Evolutionary conservation across 1,140 invertebrate species (phyloP), one percentile per base, ranked within the genome.

Genomic region (Mamestra configurata): DNA sequence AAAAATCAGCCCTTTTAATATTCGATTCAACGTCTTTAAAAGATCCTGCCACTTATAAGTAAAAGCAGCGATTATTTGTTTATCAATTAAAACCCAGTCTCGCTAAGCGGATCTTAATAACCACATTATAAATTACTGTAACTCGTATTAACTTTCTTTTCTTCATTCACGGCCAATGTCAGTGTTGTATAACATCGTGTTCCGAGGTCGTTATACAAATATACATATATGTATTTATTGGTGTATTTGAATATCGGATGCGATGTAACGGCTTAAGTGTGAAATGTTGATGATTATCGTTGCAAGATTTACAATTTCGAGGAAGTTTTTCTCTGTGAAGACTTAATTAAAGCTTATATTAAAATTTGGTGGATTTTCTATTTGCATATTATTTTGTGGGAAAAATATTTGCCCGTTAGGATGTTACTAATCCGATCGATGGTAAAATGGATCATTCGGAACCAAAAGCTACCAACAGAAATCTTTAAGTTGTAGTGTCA

Each of bases 111-210:
- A 61, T 8, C 15, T 37, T n/a, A 61, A 61, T 27, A 61, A 37
- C 15, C 59, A 24, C 59, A 7, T 15, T 35, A 61, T 61, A 37
- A 61, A 61, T 61, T 61, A 61, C 35, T 35, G 5, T 24, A 24
- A 13, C 27, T n/a, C 7, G 24, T 18, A 51, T 18, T 71, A 51
- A 71, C 27, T 31, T 49, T 71, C 43, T 71, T 27, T 71, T 27
- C 15, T 22, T 35, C 20, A 43, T 66, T 43, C 61, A 66, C 18
- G 61, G 61, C 37, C 61, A 66, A 66, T 66, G 61, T 43, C 37
- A 66, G 37, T 66, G 10, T 27, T 66, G 37, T 10, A 66, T 66
- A 66, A 46, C 18, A 40, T 43, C 37, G 37, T 66, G 61, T 20
- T 66, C 37, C 4, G 18, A 66, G 35, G 18, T 66, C 35, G 10